A percentile compares a stretch with the other conserved stretches of the same genome.
phyloP scores from a whole-genome alignment of 2,113 vertebrate genomes.

The Heloderma charlesbogerti region DNA sequence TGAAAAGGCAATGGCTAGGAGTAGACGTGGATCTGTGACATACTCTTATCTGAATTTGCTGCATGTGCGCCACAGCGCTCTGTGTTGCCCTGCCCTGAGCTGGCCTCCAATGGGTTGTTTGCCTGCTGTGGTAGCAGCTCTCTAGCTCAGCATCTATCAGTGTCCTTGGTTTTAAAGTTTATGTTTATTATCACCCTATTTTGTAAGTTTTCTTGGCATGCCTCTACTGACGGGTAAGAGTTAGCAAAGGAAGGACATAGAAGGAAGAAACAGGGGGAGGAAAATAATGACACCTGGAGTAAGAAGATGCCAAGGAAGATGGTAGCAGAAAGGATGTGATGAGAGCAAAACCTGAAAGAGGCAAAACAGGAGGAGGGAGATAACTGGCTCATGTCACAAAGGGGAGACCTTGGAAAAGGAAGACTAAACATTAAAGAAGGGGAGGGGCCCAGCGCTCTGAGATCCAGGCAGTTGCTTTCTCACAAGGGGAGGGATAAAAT shows the following conservation, averaged over 20 bases:
- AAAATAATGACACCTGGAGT: not conserved
- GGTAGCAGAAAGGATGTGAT: not conserved
- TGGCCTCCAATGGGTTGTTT: constrained; percentile 1
- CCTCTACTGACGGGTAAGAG: not conserved
- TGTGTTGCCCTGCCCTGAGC: fast-evolving
- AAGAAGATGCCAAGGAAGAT: not conserved
- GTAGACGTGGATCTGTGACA: no score
- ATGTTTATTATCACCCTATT: constrained; percentile 6
- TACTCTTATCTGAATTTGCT: not conserved
- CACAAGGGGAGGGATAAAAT: constrained; percentile 1
- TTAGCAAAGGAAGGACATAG: not conserved
- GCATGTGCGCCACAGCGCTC: not conserved
- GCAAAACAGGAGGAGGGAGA: constrained; percentile 19
- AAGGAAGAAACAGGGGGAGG: constrained; percentile 17
- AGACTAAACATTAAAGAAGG: constrained; percentile 30
- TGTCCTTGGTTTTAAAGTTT: not conserved
- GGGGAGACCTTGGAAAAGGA: not conserved
- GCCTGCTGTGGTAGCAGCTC: not conserved
- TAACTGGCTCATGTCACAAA: not conserved
- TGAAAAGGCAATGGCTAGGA: not conserved
- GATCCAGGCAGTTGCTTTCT: constrained; percentile 42
- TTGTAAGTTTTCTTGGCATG: not conserved
- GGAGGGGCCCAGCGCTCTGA: constrained; percentile 16
- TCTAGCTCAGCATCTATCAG: not conserved
- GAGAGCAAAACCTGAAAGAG: constrained; percentile 7